A percentile compares a stretch with the other conserved stretches of the same genome.
phyloP scores from a whole-genome alignment of 2,113 vertebrate genomes.

The Ascaphus truei region DNA sequence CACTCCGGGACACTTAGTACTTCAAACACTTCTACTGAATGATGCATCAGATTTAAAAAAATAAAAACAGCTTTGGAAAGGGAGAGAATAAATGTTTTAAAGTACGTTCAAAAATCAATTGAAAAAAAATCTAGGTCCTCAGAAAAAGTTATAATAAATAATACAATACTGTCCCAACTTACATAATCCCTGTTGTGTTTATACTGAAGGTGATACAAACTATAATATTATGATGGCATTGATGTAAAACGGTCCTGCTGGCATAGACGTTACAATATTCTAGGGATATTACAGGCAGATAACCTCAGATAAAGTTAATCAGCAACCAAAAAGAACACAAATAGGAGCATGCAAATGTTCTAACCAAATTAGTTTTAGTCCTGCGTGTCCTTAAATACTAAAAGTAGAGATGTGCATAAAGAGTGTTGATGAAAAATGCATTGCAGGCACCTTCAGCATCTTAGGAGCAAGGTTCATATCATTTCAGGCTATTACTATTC shows the following conservation, averaged over 20 bases:
- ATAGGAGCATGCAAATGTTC: neutral
- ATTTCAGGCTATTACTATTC: neutral
- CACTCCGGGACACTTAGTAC: no score
- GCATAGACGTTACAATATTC: conserved; percentile 33
- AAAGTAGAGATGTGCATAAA: neutral
- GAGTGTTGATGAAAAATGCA: neutral
- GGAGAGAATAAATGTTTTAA: no score
- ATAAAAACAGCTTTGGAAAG: no score
- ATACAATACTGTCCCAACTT: no score
- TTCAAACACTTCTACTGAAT: no score
- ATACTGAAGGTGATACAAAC: conserved; percentile 19
- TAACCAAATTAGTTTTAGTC: neutral
- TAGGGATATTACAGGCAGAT: neutral
- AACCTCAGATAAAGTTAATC: conserved; percentile 13
- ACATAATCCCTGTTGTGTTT: no score
- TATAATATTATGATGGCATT: conserved; percentile 25
- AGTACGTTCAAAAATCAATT: no score
- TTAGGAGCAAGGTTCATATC: conserved; percentile 4
- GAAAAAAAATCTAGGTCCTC: no score
- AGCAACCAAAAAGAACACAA: neutral
- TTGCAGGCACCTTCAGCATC: neutral
- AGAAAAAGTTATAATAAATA: no score
- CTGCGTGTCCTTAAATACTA: neutral
- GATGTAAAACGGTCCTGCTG: conserved; percentile 11
- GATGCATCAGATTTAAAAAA: no score